phyloP scores from a whole-genome alignment of 2,888 invertebrate genomes.

The Molorchus minor region DNA sequence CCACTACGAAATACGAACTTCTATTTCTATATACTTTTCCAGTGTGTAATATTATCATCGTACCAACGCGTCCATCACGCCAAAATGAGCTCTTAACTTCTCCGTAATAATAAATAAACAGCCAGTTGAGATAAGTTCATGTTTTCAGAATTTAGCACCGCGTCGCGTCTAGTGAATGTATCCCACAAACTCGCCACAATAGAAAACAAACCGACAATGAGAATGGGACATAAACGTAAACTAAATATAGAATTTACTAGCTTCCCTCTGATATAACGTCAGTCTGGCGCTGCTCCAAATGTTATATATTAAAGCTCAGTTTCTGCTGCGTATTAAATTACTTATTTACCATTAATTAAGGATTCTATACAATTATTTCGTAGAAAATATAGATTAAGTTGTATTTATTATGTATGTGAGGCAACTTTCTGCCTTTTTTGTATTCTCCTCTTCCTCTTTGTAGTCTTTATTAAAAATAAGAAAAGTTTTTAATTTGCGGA shows the following conservation, averaged over 20 bases:
- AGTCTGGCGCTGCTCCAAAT: constrained; percentile 17
- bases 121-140: constrained; percentile 11
- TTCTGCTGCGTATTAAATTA: too few species aligned
- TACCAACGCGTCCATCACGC: not conserved
- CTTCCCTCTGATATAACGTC: constrained; percentile 17
- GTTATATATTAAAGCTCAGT: too few species aligned
- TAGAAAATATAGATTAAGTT: too few species aligned
- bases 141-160: constrained; percentile 9
- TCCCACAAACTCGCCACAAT: constrained; percentile 1
- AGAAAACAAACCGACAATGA: constrained; percentile 10
- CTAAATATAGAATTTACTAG: constrained; percentile 20
- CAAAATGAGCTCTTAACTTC: not conserved
- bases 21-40: not conserved
- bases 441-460: too few species aligned
- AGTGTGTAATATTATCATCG: not conserved
- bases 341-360: too few species aligned
- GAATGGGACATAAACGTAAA: constrained; percentile 8
- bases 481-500: too few species aligned
- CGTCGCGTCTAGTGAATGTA: constrained; percentile 5
- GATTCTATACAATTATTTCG: too few species aligned
- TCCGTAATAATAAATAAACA: constrained; percentile 11
- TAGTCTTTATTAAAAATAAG: too few species aligned
- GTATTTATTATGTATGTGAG: too few species aligned
- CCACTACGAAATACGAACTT: not conserved
- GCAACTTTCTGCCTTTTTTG: too few species aligned